phyloP scores from a whole-genome alignment of 2,888 invertebrate genomes.

The Punctoribates punctum region DNA sequence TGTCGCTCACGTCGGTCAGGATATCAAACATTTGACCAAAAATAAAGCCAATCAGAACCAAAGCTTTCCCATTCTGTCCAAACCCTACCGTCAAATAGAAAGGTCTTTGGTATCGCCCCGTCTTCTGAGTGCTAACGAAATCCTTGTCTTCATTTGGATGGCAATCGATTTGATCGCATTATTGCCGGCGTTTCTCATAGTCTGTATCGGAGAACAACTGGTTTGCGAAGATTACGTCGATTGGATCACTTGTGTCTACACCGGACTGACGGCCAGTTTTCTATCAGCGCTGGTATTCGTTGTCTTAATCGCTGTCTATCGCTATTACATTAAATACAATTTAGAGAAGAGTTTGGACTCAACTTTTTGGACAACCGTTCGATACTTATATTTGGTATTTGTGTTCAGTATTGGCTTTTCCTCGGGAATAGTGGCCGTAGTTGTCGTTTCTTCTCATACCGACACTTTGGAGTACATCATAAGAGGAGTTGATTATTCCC shows the following conservation, averaged over 20 bases:
- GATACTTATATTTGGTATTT: not conserved
- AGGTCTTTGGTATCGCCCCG: not conserved
- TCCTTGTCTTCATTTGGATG: not conserved
- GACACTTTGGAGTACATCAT: too few species aligned
- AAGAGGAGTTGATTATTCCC: too few species aligned
- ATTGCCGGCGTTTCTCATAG: not conserved
- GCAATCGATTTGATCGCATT: not conserved
- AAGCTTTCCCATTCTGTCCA: not conserved
- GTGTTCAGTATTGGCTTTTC: not conserved
- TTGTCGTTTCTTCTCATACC: too few species aligned
- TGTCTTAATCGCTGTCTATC: not conserved
- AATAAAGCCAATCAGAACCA: not conserved
- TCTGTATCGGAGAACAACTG: not conserved
- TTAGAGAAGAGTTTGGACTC: not conserved
- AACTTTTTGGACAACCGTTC: not conserved
- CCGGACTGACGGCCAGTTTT: not conserved
- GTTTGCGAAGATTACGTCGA: not conserved
- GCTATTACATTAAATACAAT: not conserved
- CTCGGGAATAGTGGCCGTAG: not conserved
- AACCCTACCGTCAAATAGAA: not conserved
- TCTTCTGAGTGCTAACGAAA: not conserved
- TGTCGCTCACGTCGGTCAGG: not conserved
- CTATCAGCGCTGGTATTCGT: not conserved
- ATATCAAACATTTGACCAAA: not conserved
- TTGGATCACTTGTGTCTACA: not conserved